Percentiles rank a stretch among this genome's conserved stretches.
These are phyloP conservation scores for Stenodema calcarata DNA, from an alignment of 2,888 invertebrate genomes.

Conservation along the genomic window DNA sequence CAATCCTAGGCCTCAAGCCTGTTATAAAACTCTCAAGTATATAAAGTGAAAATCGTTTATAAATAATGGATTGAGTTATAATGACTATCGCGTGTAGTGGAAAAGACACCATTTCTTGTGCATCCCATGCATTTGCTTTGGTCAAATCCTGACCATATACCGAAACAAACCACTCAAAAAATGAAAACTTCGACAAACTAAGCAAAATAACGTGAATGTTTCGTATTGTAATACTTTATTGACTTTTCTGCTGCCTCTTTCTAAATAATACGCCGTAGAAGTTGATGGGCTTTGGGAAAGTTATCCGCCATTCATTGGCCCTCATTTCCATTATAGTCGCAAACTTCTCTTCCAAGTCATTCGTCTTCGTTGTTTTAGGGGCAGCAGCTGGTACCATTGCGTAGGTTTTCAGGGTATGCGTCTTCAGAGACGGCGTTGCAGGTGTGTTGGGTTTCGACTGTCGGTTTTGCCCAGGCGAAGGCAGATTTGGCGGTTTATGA, in stretches of 20 bases:
- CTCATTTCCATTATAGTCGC: background rate
- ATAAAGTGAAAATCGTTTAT: too few relatives aligned
- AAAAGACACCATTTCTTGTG: too few relatives aligned
- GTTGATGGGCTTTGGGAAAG: background rate
- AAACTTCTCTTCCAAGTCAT: background rate
- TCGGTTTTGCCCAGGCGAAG: background rate
- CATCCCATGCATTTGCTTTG: too few relatives aligned
- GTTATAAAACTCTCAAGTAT: too few relatives aligned
- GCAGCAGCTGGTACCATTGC: background rate
- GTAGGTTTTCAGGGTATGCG: background rate
- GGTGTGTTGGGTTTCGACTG: background rate
- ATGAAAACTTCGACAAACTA: too few relatives aligned
- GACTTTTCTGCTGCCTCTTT: background rate
- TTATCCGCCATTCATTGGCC: background rate
- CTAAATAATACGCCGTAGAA: background rate
- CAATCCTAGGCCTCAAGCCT: too few relatives aligned
- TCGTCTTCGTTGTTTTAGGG: background rate
- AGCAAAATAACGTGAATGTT: background rate
- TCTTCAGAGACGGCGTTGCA: background rate
- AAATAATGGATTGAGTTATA: too few relatives aligned
- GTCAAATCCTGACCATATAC: too few relatives aligned
- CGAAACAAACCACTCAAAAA: too few relatives aligned
- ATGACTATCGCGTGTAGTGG: too few relatives aligned
- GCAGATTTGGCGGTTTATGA: background rate
- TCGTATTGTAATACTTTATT: background rate